A percentile compares a stretch with the other conserved stretches of the same genome.
phyloP scores from a whole-genome alignment of 2,888 invertebrate species.

The Tetanocera ferruginea region DNA sequence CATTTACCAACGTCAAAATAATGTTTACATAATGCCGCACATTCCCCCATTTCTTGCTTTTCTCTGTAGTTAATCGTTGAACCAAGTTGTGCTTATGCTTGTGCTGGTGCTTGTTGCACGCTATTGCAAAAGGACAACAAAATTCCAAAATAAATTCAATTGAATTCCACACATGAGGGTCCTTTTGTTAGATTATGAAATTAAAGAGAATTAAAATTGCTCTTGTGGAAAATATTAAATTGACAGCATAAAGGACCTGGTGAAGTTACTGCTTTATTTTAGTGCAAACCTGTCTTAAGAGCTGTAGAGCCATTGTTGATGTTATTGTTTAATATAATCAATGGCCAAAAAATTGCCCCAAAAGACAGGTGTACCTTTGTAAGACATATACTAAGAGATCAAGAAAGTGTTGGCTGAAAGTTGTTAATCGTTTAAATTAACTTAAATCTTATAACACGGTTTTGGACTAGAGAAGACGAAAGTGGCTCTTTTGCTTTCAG shows the following conservation, averaged over 20 bases:
- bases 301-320: background rate
- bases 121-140: slow-evolving; percentile 9
- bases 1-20: slow-evolving; percentile 24
- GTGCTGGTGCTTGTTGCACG: background rate
- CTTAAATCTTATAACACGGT: no score
- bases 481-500: no score
- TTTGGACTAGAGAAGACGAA: no score
- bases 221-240: slow-evolving; percentile 38
- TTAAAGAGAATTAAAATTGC: slow-evolving; percentile 38
- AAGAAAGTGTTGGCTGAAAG: no score
- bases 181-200: slow-evolving; percentile 27
- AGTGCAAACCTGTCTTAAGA: background rate
- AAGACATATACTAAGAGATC: no score
- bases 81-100: background rate
- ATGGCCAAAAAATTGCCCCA: no score
- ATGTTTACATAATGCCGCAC: background rate
- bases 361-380: no score
- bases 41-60: background rate
- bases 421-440: no score
- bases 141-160: slow-evolving; percentile 42
- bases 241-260: background rate
- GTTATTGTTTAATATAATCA: background rate
- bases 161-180: slow-evolving; percentile 34
- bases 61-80: background rate
- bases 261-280: background rate